Evolutionary conservation across 2,888 invertebrate species (phyloP), one percentile per base, ranked within the genome.

Genomic region (Hydriomena furcata): DNA sequence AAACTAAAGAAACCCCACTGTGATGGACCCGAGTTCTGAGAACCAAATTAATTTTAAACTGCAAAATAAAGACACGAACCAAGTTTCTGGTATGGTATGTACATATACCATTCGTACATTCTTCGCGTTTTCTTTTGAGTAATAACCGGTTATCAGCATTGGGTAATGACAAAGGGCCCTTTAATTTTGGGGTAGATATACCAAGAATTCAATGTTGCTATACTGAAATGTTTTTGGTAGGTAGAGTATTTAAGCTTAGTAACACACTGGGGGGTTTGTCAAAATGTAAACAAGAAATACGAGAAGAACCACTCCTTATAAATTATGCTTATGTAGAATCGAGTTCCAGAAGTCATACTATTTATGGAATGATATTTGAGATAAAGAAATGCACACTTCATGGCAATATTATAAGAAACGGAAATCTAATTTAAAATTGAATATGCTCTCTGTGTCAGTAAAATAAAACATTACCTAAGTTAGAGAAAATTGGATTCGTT

Each of bases 81-180:
- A n/a, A n/a, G n/a, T n/a, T n/a, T n/a, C n/a, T n/a, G n/a, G n/a
- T n/a, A n/a, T n/a, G n/a, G n/a, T n/a, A n/a, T n/a, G n/a, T n/a
- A n/a, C n/a, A n/a, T n/a, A n/a, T n/a, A n/a, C n/a, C n/a, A n/a
- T n/a, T n/a, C n/a, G n/a, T 41, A 31, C 31, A 38, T 32, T 40
- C 23, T 25, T 37, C 21, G 23, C 2, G 40, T 20, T 41, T 46
- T 20, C 28, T 41, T 48, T 46, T 13, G 21, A 38, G 40, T 35
- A 52, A 47, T 41, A 55, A 57, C 59, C 45, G 52, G 59, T 57
- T 55, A 12, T 5, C 34, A 28, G 43, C 41, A 47, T n/a, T 46
- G 55, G 52, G 44, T 36, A 30, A 40, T 46, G 38, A 53, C 47
- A 48, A 55, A 48, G 40, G 45, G 25, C 21, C 45, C 32, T 21